Evolutionary conservation across 2,113 vertebrate species (phyloP).

Genomic region (Peucedramus taeniatus): DNA sequence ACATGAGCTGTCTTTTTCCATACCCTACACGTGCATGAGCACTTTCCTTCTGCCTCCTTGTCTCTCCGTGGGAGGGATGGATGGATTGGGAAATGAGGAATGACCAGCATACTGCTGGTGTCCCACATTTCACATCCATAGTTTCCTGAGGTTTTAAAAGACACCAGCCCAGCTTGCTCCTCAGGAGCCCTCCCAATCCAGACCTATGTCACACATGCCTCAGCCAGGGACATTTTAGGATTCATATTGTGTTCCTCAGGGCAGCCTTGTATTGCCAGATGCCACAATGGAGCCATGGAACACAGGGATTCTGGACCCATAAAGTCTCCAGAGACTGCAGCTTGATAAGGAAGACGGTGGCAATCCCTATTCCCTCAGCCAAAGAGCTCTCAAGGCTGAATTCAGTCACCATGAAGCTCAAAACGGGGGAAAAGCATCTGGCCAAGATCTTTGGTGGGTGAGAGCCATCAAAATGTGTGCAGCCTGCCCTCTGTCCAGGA

Average conservation of each 20-base stretch:
- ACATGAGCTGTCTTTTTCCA: neutral
- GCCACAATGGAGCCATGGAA: fast-evolving
- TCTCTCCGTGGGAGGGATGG: neutral
- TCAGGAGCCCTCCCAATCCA: neutral
- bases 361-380: neutral
- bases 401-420: neutral
- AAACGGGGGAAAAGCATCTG: neutral
- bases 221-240: neutral
- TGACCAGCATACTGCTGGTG: neutral
- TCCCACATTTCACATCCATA: neutral
- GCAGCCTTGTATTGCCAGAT: neutral
- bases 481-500: neutral
- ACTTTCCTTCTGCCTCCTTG: neutral
- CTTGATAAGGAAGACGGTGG: neutral
- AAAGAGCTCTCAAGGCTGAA: neutral
- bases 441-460: neutral
- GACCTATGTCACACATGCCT: neutral
- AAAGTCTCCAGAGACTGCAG: neutral
- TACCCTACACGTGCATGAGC: neutral
- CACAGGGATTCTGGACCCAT: neutral
- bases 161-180: neutral
- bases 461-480: neutral
- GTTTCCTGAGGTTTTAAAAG: neutral
- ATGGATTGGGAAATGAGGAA: neutral
- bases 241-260: neutral